Conservation (phyloP, 1,140 invertebrate species). For the Plectrocnemia conspersa region DNA sequence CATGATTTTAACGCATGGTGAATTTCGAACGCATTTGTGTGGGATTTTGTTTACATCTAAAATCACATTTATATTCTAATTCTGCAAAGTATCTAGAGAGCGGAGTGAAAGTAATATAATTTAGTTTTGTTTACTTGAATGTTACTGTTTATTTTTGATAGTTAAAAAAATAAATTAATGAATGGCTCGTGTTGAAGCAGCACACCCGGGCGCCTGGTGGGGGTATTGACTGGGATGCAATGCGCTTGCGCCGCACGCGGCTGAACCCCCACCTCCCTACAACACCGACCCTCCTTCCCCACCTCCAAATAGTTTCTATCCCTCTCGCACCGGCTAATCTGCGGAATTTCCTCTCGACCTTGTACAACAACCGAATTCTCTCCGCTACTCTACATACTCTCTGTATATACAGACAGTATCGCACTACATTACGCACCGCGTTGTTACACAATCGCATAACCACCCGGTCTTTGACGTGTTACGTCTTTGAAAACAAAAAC, state of each 20-base stretch:
- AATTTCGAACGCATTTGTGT: too few species aligned
- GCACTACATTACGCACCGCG: conserved; percentile 2
- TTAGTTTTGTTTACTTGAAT: too few species aligned
- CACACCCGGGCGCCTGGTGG: not conserved
- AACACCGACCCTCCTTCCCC: not conserved
- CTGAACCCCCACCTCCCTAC: too few species aligned
- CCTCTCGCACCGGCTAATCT: conserved; percentile 6
- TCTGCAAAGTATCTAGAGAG: too few species aligned
- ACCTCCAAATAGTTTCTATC: not conserved
- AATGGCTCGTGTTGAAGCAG: not conserved
- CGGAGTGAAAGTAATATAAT: too few species aligned
- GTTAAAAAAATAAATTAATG: too few species aligned
- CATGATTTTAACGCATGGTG: too few species aligned
- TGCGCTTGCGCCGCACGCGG: conserved; percentile 6
- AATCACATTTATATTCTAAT: too few species aligned
- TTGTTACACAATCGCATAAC: conserved; percentile 7
- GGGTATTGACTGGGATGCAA: conserved; percentile 7
- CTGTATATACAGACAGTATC: not conserved
- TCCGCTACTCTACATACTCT: not conserved
- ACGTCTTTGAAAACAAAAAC: too few species aligned
- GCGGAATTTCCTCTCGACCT: conserved; percentile 7
- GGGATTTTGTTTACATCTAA: too few species aligned
- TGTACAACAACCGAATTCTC: conserved; percentile 6
- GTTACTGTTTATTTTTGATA: too few species aligned
- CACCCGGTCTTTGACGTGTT: too few species aligned